Evolutionary conservation across 2,113 vertebrate genomes (phyloP), one percentile per base, ranked within the genome.

Genomic region (Megaleporinus macrocephalus): DNA sequence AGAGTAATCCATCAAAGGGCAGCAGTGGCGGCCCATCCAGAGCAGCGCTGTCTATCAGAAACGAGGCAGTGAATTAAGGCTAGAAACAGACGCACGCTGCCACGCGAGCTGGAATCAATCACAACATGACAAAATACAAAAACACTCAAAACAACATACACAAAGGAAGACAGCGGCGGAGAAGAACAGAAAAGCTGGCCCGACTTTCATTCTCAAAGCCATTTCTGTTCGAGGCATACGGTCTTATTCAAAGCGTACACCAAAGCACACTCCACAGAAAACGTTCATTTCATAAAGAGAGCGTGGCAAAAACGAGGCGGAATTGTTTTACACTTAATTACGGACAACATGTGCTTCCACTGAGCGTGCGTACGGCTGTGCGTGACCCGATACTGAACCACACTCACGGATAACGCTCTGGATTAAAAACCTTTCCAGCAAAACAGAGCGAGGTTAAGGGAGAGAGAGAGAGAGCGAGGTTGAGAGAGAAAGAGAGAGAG

Each of bases 81-180:
- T 84, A 79, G 66, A 73, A 82, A 79, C 83, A 87, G 81, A 84
- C 83, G 80, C 84, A 83, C 87, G 84, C 83, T 49, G 86, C 88
- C 87, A 83, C 51, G 57, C 89, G 86, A 88, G 89, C 90, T 89
- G 85, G 87, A 90, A 94, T 93, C 92, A 93, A 93, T 93, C 92
- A 93, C 85, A 88, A 80, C 87, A 88, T 90, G 88, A 55, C 53
- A 89, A 84, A 89, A 88, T 84, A 86, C 88, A 85, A 84, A 90
- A 89, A 85, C 86, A 85, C 74, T 79, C 86, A 88, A 84, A 85
- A 82, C 73, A 81, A 83, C 53, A 57, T 70, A 20, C 41, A 72
- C 26, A 73, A 83, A 86, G 77, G 88, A 86, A 75, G 83, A 89
- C 86, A 87, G 86, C 75, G 89, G 86, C 79, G 87, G 84, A 77